These are phyloP conservation scores for Siniperca knerii DNA, from an alignment of 2,113 vertebrate genomes.

Conservation along the genomic window DNA sequence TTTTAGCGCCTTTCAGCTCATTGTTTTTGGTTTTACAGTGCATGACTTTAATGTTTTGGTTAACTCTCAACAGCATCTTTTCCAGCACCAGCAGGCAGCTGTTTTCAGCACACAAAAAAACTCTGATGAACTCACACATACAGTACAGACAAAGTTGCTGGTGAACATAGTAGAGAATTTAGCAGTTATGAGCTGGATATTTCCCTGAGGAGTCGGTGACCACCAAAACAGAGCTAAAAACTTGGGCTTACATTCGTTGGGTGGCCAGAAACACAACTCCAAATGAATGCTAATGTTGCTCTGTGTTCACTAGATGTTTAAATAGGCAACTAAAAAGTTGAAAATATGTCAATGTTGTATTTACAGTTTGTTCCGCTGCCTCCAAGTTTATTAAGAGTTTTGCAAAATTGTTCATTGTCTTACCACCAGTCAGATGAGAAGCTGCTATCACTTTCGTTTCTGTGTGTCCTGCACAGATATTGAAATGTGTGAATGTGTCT, in stretches of 20 bases:
- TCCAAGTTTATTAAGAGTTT: neutral
- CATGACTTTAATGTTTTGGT: neutral
- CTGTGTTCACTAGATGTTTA: neutral
- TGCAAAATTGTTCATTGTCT: neutral
- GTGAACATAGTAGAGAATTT: neutral
- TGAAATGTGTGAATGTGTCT: neutral
- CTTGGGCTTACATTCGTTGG: neutral
- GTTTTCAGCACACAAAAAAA: neutral
- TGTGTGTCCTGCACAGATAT: neutral
- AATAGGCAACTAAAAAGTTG: neutral
- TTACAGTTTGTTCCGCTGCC: neutral
- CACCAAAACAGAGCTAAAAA: neutral
- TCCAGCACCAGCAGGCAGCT: neutral
- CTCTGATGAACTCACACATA: neutral
- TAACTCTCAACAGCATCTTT: neutral
- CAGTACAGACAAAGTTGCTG: neutral
- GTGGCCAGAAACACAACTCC: neutral
- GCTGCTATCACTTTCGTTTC: neutral
- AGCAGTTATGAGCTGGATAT: neutral
- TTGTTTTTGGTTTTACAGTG: neutral
- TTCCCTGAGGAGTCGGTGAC: neutral
- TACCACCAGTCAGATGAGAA: neutral
- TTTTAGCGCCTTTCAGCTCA: neutral
- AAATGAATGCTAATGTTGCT: neutral
- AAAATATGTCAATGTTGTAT: neutral